Base-by-base conservation (phyloP, 1,140 invertebrate species). In the Elymnias hypermnestra region DNA sequence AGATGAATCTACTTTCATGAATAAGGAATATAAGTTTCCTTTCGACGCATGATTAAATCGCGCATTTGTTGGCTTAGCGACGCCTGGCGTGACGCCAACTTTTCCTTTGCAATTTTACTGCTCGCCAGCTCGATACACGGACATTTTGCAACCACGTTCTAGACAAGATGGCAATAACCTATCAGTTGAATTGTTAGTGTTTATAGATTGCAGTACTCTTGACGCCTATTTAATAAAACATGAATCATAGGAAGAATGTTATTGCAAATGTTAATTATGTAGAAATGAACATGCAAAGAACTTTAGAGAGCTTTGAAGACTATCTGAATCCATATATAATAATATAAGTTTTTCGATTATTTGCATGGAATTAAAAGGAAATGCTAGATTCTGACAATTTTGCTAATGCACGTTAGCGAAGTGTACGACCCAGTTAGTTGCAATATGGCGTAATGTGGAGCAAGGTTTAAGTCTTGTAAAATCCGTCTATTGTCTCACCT, bases 61-160 rank as follows among this genome's bases (percentile, higher is more conserved):
- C 21, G 31, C 49, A 57, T 46, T 48, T 54, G 44, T 46, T 52
- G 61, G 39, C 50, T 42, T 48, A 33, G 57, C 54, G 55, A 54
- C 60, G 42, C 26, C 56, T 77, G 77, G 77, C 72, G 18, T 22
- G 12, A 21, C 12, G 71, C 76, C 79, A 76, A 73, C 61, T 81
- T 79, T 76, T 76, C 73, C 68, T 62, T n/a, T 81, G 70, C 74
- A 71, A 66, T 72, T 78, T 74, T 75, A 71, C 65, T 62, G 64
- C 54, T 57, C 57, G 50, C 43, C 57, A 54, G 57, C 55, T 70
- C 65, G 61, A 72, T 70, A 63, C 65, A 42, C 55, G 60, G 69
- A 72, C 67, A 63, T 66, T 75, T 73, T 59, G 63, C 66, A 72
- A 67, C 51, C 62, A 62, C 57, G 63, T 69, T 62, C 57, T 66